phyloP scores from a whole-genome alignment of 2,113 vertebrate genomes.

The Ahaetulla prasina region DNA sequence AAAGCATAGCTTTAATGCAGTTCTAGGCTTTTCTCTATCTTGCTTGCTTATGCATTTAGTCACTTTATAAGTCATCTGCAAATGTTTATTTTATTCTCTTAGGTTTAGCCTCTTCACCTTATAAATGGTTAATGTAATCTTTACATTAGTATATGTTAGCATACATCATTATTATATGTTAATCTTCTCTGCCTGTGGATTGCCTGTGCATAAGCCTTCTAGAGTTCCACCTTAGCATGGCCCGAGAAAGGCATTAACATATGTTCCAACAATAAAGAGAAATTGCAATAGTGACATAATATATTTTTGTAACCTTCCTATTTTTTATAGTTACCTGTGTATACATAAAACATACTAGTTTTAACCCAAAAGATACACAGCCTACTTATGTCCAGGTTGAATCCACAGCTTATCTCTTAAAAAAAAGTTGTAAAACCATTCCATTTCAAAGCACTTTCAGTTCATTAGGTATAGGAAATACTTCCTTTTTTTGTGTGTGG shows the following conservation, averaged over 20 bases:
- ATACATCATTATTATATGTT: conserved; percentile 71
- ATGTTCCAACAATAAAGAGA: conserved; percentile 61
- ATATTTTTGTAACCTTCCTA: conserved; percentile 78
- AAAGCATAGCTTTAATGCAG: conserved; percentile 67
- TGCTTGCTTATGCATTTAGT: conserved; percentile 85
- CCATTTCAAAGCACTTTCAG: conserved; percentile 94
- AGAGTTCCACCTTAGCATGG: conserved; percentile 56
- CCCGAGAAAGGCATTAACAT: conserved; percentile 56
- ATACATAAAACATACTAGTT: conserved; percentile 70
- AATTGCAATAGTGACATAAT: conserved; percentile 64
- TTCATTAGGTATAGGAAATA: conserved; percentile 71
- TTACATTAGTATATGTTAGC: conserved; percentile 69
- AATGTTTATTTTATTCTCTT: conserved; percentile 68
- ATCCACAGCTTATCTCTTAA: conserved; percentile 70
- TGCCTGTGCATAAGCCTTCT: conserved; percentile 64
- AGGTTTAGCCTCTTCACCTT: conserved; percentile 79
- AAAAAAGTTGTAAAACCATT: conserved; percentile 80
- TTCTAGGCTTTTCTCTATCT: conserved; percentile 73
- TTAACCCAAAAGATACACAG: conserved; percentile 60
- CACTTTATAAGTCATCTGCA: conserved; percentile 82
- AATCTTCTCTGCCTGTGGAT: conserved; percentile 70
- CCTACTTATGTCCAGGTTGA: conserved; percentile 66
- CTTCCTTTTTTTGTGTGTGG: conserved; percentile 59
- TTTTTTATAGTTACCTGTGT: conserved; percentile 76
- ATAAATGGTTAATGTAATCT: conserved; percentile 70